These are phyloP conservation scores for Drusus annulatus DNA, from an alignment of 1,140 invertebrate genomes.

Conservation along the genomic window DNA sequence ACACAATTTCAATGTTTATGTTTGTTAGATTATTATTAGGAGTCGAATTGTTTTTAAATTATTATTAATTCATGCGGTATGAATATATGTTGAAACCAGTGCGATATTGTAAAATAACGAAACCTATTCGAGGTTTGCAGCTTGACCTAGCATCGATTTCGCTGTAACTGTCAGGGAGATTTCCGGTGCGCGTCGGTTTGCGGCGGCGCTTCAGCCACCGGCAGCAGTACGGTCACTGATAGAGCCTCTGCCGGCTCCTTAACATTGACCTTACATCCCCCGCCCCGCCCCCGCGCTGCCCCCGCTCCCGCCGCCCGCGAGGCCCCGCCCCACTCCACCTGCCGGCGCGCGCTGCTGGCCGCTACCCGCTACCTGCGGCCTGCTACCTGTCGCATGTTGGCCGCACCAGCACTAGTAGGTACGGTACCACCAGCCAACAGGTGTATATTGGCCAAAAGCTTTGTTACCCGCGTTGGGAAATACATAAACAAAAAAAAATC, in stretches of 20 bases:
- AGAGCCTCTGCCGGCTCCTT: conserved; percentile 53
- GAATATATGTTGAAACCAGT: too few relatives aligned
- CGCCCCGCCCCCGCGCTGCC: conserved; percentile 16
- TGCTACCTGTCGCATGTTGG: too few relatives aligned
- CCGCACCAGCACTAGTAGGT: too few relatives aligned
- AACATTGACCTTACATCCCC: conserved; percentile 58
- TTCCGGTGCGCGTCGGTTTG: conserved; percentile 43
- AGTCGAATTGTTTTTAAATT: too few relatives aligned
- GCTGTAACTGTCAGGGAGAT: conserved; percentile 34
- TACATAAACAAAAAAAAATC: too few relatives aligned
- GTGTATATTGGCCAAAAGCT: too few relatives aligned
- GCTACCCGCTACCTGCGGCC: not conserved
- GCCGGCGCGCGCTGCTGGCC: conserved; percentile 36
- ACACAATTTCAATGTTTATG: too few relatives aligned
- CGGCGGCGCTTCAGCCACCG: conserved; percentile 43
- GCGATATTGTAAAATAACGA: not conserved
- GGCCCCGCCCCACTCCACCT: conserved; percentile 54
- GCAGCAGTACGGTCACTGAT: conserved; percentile 53
- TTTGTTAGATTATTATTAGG: too few relatives aligned
- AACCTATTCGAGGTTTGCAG: conserved; percentile 20
- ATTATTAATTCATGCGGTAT: too few relatives aligned
- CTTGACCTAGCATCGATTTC: conserved; percentile 37
- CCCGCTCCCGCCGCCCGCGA: not conserved
- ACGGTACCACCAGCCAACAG: too few relatives aligned
- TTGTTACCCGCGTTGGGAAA: too few relatives aligned